These are phyloP conservation scores for Heteropelma amictum DNA, from an alignment of 2,888 invertebrate genomes.

Conservation along the genomic window DNA sequence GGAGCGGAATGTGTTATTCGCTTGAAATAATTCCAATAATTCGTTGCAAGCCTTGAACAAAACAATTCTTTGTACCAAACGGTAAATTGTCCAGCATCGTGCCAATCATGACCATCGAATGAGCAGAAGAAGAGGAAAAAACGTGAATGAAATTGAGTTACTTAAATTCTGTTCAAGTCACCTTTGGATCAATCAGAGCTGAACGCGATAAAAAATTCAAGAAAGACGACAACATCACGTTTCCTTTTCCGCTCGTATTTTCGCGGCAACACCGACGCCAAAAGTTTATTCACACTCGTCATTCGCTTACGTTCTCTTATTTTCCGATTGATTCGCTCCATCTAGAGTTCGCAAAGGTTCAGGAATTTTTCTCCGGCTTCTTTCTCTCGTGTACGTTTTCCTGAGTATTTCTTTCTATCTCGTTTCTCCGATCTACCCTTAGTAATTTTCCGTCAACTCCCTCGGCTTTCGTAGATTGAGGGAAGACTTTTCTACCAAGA, in stretches of 20 bases:
- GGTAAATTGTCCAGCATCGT: too few relatives aligned
- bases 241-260: slow-evolving; percentile 15
- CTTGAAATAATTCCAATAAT: too few relatives aligned
- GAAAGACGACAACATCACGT: slow-evolving; percentile 29
- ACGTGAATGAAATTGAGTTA: too few relatives aligned
- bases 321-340: slow-evolving; percentile 28
- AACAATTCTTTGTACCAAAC: too few relatives aligned
- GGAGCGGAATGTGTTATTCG: too few relatives aligned
- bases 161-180: too few relatives aligned
- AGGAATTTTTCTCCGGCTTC: slow-evolving; percentile 1
- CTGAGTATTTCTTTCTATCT: slow-evolving; percentile 19
- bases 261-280: background rate
- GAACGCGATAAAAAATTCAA: slow-evolving; percentile 33
- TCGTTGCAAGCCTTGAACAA: too few relatives aligned
- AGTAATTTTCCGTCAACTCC: slow-evolving; percentile 16
- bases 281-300: slow-evolving; percentile 16
- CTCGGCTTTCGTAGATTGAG: slow-evolving; percentile 62
- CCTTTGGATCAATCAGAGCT: too few relatives aligned
- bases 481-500: slow-evolving; percentile 56
- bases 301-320: slow-evolving; percentile 8
- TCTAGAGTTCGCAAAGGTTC: too few relatives aligned
- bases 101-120: too few relatives aligned
- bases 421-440: slow-evolving; percentile 21
- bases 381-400: slow-evolving; percentile 15
- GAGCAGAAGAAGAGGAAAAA: too few relatives aligned